phyloP scores from a whole-genome alignment of 2,888 invertebrate genomes.

The Mechanitis messenoides region DNA sequence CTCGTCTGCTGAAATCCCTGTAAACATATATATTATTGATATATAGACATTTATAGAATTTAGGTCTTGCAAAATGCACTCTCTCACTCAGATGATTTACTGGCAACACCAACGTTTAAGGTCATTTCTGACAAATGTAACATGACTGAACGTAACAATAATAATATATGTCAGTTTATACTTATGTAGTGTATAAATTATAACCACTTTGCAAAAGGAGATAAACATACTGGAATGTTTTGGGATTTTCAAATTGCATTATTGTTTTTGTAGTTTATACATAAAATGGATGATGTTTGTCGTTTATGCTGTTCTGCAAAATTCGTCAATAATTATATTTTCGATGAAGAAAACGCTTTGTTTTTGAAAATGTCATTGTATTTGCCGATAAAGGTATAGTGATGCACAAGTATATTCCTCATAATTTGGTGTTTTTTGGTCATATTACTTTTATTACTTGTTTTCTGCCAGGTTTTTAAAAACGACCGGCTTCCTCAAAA shows the following conservation, averaged over 20 bases:
- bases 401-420: constrained; percentile 3
- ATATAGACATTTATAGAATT: constrained; percentile 32
- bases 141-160: constrained; percentile 38
- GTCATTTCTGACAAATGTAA: constrained; percentile 60
- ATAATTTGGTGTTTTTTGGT: constrained; percentile 13
- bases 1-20: constrained; percentile 44
- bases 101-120: constrained; percentile 54
- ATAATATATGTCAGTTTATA: constrained; percentile 48
- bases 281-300: constrained; percentile 65
- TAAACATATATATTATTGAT: constrained; percentile 32
- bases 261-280: constrained; percentile 29
- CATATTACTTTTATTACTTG: constrained; percentile 19
- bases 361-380: constrained; percentile 83
- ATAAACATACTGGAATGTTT: constrained; percentile 46
- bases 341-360: constrained; percentile 81
- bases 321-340: constrained; percentile 81
- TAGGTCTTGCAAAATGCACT: constrained; percentile 55
- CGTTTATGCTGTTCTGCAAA: constrained; percentile 67
- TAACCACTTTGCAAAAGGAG: constrained; percentile 32
- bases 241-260: constrained; percentile 31
- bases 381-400: constrained; percentile 82
- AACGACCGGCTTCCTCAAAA: constrained; percentile 83
- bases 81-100: constrained; percentile 7
- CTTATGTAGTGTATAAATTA: not conserved
- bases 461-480: constrained; percentile 74